phyloP scores from a whole-genome alignment of 2,113 vertebrate species.

The Mionectes macconnelli region DNA sequence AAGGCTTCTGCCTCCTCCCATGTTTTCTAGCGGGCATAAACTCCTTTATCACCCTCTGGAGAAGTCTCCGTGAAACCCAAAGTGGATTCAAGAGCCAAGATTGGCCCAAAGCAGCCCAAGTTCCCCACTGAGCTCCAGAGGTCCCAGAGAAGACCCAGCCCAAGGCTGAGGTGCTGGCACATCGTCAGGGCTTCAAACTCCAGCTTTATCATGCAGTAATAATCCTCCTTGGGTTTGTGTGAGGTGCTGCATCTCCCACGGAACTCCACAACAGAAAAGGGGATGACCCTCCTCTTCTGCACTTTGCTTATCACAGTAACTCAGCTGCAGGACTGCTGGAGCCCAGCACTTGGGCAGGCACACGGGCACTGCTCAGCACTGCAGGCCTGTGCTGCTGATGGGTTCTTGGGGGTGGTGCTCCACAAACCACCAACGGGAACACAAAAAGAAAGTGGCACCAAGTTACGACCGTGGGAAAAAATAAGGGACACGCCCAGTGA shows the following conservation, averaged over 20 bases:
- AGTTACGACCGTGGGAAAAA: neutral
- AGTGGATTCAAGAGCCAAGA: neutral
- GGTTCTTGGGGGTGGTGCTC: neutral
- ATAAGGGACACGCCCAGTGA: rapidly evolving
- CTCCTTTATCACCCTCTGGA: neutral
- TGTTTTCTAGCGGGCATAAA: neutral
- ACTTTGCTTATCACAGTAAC: neutral
- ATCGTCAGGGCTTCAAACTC: neutral
- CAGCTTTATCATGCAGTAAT: neutral
- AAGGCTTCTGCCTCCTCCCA: rapidly evolving
- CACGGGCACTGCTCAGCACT: neutral
- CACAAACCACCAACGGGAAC: rapidly evolving
- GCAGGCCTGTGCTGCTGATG: neutral
- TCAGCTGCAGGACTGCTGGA: neutral
- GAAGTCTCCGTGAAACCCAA: neutral
- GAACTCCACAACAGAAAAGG: neutral
- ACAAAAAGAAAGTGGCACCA: rapidly evolving
- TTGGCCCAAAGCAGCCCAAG: neutral
- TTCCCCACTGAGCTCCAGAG: neutral
- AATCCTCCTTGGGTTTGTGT: neutral
- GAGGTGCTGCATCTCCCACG: neutral
- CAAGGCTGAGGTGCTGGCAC: neutral
- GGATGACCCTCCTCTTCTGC: neutral
- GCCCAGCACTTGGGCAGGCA: neutral
- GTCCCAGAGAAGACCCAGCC: neutral